Conservation (phyloP, 2,888 invertebrate genomes). For the Alloscopus bannaensis region DNA sequence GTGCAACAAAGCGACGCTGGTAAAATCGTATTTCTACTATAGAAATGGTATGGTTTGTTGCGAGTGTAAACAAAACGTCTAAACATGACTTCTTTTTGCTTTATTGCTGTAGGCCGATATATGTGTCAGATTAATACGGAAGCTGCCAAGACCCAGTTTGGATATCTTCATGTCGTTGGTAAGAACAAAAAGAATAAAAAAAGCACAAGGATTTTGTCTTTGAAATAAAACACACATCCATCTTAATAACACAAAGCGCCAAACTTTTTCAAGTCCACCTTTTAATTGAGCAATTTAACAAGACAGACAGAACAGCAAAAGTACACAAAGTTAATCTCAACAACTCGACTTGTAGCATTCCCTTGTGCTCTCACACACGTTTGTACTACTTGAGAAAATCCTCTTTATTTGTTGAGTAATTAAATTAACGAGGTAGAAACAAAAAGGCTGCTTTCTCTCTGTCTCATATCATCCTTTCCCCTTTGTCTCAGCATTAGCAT, state of each 20-base stretch:
- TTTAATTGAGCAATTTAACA: slow-evolving; percentile 54
- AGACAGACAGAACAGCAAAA: slow-evolving; percentile 6
- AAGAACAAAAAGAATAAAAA: slow-evolving; percentile 75
- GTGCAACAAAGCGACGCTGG: slow-evolving; percentile 94
- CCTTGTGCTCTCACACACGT: too few species aligned
- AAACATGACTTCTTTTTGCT: slow-evolving; percentile 70
- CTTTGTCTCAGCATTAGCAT: slow-evolving; percentile 45
- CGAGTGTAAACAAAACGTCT: too few species aligned
- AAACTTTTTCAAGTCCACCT: slow-evolving; percentile 5
- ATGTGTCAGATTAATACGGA: slow-evolving; percentile 89
- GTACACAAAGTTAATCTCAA: not conserved
- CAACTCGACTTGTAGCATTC: too few species aligned
- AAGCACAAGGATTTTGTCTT: slow-evolving; percentile 16
- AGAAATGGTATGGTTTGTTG: too few species aligned
- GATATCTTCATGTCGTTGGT: slow-evolving; percentile 94
- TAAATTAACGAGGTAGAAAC: slow-evolving; percentile 56
- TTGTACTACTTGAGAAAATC: too few species aligned
- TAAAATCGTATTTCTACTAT: too few species aligned
- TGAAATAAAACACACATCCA: not conserved
- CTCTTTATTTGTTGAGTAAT: slow-evolving; percentile 57
- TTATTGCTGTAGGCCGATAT: slow-evolving; percentile 35
- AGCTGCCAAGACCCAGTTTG: slow-evolving; percentile 93
- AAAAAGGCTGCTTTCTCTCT: not conserved
- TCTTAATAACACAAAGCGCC: not conserved
- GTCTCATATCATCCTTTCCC: not conserved